Evolutionary conservation across 2,888 invertebrate species (phyloP).

Genomic region (Tenthredo scrophulariae): DNA sequence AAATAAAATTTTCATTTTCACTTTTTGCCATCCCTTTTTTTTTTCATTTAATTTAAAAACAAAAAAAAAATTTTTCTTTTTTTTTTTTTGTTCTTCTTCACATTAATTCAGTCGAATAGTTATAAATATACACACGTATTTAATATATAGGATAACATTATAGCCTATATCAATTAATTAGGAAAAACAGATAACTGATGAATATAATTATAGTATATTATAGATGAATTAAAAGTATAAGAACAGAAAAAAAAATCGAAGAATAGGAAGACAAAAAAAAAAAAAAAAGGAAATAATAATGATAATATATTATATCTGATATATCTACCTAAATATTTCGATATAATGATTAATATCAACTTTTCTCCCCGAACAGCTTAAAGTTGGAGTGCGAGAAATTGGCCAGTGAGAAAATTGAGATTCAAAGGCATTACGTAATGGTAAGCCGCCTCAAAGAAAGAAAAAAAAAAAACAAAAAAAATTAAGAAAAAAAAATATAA

Average conservation of each 20-base stretch:
- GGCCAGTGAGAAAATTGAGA: conserved; percentile 93
- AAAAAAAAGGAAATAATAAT: neutral
- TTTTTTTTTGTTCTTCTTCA: too few relatives aligned
- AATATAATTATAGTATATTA: neutral
- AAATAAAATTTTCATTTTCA: too few relatives aligned
- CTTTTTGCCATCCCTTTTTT: too few relatives aligned
- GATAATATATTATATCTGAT: neutral
- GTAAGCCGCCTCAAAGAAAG: conserved; percentile 80
- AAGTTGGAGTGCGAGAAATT: conserved; percentile 94
- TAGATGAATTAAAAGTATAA: neutral
- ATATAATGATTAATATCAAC: conserved; percentile 42
- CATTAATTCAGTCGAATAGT: too few relatives aligned
- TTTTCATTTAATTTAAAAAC: too few relatives aligned
- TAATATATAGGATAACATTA: neutral
- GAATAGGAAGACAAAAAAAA: neutral
- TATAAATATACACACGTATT: neutral
- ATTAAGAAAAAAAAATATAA: neutral
- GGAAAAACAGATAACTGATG: neutral
- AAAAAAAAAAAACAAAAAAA: neutral
- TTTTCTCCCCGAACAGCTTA: conserved; percentile 79
- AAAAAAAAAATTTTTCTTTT: too few relatives aligned
- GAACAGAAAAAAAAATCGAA: neutral
- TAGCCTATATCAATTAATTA: neutral
- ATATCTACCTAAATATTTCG: neutral
- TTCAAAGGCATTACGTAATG: conserved; percentile 94